phyloP scores from a whole-genome alignment of 2,888 invertebrate genomes.

The Mesodorylaimus sp. region DNA sequence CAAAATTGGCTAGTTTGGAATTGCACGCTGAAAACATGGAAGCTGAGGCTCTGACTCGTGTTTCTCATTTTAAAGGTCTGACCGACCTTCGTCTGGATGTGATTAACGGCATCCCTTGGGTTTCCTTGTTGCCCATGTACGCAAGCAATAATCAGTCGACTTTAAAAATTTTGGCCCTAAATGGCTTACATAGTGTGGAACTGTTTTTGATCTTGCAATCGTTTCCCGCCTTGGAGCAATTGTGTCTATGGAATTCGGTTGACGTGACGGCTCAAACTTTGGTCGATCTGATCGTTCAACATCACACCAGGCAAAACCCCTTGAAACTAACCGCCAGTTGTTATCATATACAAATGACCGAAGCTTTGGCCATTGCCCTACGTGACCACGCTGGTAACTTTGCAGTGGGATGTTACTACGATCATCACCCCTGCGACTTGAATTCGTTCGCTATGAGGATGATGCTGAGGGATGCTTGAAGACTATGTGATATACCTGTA shows the following conservation, averaged over 20 bases:
- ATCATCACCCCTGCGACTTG: constrained; percentile 3
- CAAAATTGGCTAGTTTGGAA: not conserved
- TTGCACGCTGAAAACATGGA: constrained; percentile 3
- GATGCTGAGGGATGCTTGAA: no score
- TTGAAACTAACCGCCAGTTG: not conserved
- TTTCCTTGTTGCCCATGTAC: not conserved
- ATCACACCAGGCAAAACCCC: not conserved
- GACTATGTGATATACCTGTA: no score
- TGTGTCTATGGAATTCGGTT: constrained; percentile 5
- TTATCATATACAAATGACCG: constrained; percentile 1
- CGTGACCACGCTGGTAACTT: not conserved
- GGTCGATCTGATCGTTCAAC: not conserved
- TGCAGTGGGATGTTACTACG: constrained; percentile 3
- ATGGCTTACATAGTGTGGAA: not conserved
- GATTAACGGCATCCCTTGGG: constrained; percentile 1
- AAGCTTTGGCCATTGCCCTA: not conserved
- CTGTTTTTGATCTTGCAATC: not conserved
- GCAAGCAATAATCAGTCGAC: not conserved
- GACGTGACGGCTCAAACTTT: not conserved
- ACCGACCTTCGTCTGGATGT: constrained; percentile 3
- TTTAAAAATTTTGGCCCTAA: constrained; percentile 2
- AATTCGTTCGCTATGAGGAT: no score
- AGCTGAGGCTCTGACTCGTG: not conserved
- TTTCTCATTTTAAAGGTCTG: not conserved
- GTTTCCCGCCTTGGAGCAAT: constrained; percentile 2